Evolutionary conservation across 2,797 vertebrate genomes (phyloP).

Genomic region (Pipistrellus nathusii): DNA sequence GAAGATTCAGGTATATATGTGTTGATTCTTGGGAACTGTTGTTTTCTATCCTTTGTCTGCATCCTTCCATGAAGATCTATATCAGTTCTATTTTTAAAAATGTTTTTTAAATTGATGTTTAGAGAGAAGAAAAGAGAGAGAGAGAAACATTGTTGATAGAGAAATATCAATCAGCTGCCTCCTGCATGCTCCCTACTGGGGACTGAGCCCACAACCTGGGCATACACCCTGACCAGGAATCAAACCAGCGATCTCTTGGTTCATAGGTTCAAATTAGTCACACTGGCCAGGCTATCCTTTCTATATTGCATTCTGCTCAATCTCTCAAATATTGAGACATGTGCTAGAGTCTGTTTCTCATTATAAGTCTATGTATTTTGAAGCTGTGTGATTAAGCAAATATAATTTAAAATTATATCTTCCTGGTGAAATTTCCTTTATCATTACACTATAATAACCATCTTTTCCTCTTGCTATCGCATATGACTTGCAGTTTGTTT

Average conservation of each 20-base stretch:
- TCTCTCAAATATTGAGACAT: background rate
- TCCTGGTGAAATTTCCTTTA: background rate
- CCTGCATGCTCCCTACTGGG: background rate
- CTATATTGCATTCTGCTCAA: background rate
- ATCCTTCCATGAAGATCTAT: background rate
- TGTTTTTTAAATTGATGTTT: too few species aligned
- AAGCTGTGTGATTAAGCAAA: constrained; percentile 1
- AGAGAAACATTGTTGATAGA: background rate
- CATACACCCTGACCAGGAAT: background rate
- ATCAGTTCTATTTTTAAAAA: background rate
- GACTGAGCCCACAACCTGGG: background rate
- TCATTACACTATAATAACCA: background rate
- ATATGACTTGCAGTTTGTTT: background rate
- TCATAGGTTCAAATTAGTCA: background rate
- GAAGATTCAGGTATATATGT: background rate
- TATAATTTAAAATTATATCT: background rate
- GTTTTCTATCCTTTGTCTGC: background rate
- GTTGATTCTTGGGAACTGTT: background rate
- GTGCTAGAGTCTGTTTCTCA: background rate
- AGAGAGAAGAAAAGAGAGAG: background rate
- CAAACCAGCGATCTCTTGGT: too few species aligned
- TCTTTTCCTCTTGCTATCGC: background rate
- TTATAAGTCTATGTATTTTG: constrained; percentile 24
- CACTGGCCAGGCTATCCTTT: background rate
- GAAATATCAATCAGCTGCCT: background rate